Evolutionary conservation across 2,113 vertebrate species (phyloP), one percentile per base, ranked within the genome.

Genomic region (Chloropsis cyanopogon): DNA sequence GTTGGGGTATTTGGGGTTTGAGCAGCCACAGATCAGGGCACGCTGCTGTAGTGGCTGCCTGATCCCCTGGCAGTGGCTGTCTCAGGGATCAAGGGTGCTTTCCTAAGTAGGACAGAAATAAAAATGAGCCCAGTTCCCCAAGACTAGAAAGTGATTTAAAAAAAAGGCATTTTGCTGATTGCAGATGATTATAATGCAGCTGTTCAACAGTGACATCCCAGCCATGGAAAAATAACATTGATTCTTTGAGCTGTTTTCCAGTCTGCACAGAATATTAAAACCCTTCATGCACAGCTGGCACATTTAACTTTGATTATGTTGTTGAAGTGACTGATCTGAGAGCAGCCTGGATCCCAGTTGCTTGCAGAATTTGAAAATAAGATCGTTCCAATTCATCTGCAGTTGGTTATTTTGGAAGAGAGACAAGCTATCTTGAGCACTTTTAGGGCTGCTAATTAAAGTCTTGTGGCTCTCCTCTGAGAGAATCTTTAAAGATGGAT

Each of bases 221-320:
- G 72, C 69, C 80, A 33, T 83, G 76, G 88, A 83, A 90, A 91
- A 93, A 85, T 39, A 73, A 61, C 75, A 31, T 28, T 31, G 81
- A 79, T 92, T 93, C 94, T 93, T 82, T 4, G 26, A 94, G 86
- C 82, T 77, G 8, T 80, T 95, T 96, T 73, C 93, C 64, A 91
- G 82, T 63, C 87, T 10, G 3, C 88, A 78, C 79, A 83, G 87
- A 3, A 1, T 86, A 60, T 88, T 88, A 77, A 88, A 95, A 66
- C 69, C 75, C 79, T 92, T 72, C 68, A 37, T 70, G 90, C 92
- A 81, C 92, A 97, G 96, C 87, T 94, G 94, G 85, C 82, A 73
- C 68, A 65, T 91, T 87, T 87, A 92, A 69, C 85, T 94, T 87
- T 76, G 87, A 89, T 95, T 86, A 35, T 39, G 82, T 59, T 91